phyloP scores from a whole-genome alignment of 1,140 invertebrate species.

The Heliconius nattereri region DNA sequence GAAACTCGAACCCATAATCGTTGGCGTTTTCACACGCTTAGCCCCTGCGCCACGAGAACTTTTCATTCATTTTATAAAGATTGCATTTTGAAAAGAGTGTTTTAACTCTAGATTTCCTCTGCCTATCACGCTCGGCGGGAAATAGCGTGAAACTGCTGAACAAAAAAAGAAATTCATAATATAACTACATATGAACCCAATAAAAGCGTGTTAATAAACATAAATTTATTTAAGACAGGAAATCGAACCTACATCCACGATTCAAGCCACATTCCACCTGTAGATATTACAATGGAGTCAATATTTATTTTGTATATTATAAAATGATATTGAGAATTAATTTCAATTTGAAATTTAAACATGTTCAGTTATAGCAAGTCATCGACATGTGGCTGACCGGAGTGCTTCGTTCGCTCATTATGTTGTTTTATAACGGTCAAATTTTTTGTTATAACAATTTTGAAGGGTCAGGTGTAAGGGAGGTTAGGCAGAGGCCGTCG shows the following conservation, averaged over 20 bases:
- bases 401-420: conserved; percentile 4
- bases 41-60: too few relatives aligned
- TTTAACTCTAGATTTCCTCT: too few relatives aligned
- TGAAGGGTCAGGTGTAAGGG: conserved; percentile 4
- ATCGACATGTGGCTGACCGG: conserved; percentile 7
- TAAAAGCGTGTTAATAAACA: too few relatives aligned
- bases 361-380: conserved; percentile 3
- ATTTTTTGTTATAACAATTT: conserved; percentile 1
- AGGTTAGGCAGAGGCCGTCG: neutral
- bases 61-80: too few relatives aligned
- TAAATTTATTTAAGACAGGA: neutral
- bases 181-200: too few relatives aligned
- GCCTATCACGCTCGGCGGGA: too few relatives aligned
- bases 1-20: too few relatives aligned
- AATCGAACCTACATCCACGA: neutral
- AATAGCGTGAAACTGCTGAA: too few relatives aligned
- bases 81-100: too few relatives aligned
- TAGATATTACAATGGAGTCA: neutral
- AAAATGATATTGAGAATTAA: conserved; percentile 14
- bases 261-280: neutral
- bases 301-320: conserved; percentile 13
- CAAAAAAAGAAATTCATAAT: too few relatives aligned
- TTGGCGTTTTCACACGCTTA: too few relatives aligned
- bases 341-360: conserved; percentile 9
- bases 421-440: conserved; percentile 13